phyloP scores from a whole-genome alignment of 2,888 invertebrate species.

The Brassicogethes aeneus region DNA sequence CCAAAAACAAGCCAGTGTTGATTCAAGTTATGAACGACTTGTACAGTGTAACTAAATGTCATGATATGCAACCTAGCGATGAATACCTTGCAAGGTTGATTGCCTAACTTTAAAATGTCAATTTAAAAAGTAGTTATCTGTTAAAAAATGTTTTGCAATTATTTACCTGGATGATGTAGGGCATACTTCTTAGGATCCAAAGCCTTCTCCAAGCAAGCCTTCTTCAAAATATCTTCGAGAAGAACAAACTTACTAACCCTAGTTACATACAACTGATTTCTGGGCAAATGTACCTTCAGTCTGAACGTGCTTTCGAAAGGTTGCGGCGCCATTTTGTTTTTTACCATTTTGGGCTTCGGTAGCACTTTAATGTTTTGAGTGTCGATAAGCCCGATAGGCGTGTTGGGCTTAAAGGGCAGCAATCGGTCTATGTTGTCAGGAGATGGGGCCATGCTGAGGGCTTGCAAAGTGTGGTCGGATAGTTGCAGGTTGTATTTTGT shows the following conservation, averaged over 20 bases:
- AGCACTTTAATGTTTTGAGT: conserved; percentile 41
- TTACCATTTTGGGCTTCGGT: conserved; percentile 26
- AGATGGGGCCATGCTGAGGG: conserved; percentile 46
- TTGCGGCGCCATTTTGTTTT: conserved; percentile 32
- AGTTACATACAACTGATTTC: conserved; percentile 70
- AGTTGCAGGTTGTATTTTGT: conserved; percentile 59
- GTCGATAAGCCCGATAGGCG: conserved; percentile 56
- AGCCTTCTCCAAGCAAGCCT: conserved; percentile 69
- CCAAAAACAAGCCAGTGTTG: too few species aligned
- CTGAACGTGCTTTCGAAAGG: conserved; percentile 56
- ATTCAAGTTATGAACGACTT: too few species aligned
- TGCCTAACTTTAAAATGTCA: background rate
- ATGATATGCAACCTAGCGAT: too few species aligned
- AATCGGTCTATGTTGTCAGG: conserved; percentile 44
- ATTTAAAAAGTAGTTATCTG: too few species aligned
- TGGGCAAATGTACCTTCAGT: conserved; percentile 61
- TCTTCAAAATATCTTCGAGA: conserved; percentile 58
- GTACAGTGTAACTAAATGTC: too few species aligned
- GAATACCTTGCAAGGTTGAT: too few species aligned
- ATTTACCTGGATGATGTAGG: conserved; percentile 65
- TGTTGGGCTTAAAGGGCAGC: conserved; percentile 63
- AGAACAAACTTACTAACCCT: conserved; percentile 62
- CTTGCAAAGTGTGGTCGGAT: conserved; percentile 55
- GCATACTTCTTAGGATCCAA: conserved; percentile 65
- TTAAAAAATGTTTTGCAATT: too few species aligned